A percentile compares a stretch with the other conserved stretches of the same genome.
phyloP scores from a whole-genome alignment of 2,113 vertebrate genomes.

The Mustela nigripes region DNA sequence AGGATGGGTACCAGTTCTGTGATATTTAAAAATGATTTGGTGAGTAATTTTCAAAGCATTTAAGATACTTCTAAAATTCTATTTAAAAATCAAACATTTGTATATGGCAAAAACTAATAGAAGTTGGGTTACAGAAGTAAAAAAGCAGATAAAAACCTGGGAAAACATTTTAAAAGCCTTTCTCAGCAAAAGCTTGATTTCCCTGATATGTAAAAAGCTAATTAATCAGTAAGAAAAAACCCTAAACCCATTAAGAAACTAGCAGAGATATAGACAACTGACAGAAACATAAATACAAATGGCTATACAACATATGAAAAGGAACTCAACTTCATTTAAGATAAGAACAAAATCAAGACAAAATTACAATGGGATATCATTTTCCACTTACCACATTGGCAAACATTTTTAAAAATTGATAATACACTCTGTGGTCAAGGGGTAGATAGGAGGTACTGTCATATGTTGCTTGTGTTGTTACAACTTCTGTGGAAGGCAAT shows the following conservation, averaged over 20 bases:
- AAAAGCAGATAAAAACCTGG: not conserved
- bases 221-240: not conserved
- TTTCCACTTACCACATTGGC: not conserved
- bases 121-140: constrained; percentile 7
- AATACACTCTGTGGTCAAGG: not conserved
- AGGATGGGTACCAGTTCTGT: not conserved
- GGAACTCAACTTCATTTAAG: not conserved
- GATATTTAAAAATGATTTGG: constrained; percentile 56
- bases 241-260: not conserved
- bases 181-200: not conserved
- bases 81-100: not conserved
- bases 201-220: not conserved
- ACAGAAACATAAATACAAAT: not conserved
- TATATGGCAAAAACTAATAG: not conserved
- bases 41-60: constrained; percentile 45
- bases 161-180: constrained; percentile 24
- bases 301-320: not conserved
- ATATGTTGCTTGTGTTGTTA: not conserved
- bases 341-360: not conserved
- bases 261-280: not conserved
- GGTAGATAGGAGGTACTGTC: not conserved
- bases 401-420: not conserved
- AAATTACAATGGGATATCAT: not conserved
- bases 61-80: constrained; percentile 27
- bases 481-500: not conserved